Conservation (phyloP, 1,140 invertebrate genomes). For the Pteromalus puparum region DNA sequence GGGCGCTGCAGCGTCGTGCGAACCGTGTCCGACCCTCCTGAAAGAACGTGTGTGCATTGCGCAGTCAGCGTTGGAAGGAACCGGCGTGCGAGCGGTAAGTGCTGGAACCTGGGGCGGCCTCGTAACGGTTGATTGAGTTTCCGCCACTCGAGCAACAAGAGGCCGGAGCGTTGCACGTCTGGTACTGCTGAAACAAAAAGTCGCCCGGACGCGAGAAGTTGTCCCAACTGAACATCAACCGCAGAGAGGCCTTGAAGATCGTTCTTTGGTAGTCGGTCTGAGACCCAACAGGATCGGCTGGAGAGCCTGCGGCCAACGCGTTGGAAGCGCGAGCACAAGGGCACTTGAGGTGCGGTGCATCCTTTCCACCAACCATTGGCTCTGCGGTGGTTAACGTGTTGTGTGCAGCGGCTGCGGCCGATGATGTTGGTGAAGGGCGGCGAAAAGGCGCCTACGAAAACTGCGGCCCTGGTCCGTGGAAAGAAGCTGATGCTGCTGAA, state of each 20-base stretch:
- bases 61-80: background rate
- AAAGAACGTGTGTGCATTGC: constrained; percentile 14
- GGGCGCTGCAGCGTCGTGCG: background rate
- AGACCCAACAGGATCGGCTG: constrained; percentile 64
- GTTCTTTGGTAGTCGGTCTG: constrained; percentile 55
- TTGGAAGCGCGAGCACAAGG: constrained; percentile 57
- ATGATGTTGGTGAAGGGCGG: constrained; percentile 6
- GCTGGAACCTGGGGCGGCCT: background rate
- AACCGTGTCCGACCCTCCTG: background rate
- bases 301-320: constrained; percentile 57
- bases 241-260: constrained; percentile 56
- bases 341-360: constrained; percentile 63
- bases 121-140: background rate
- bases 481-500: constrained; percentile 59
- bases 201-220: too few species aligned
- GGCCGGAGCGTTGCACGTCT: constrained; percentile 42
- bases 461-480: constrained; percentile 39
- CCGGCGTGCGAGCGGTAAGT: background rate
- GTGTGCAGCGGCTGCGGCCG: constrained; percentile 9
- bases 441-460: constrained; percentile 28
- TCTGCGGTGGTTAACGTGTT: constrained; percentile 58
- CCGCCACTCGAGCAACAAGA: constrained; percentile 43
- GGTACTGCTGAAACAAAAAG: constrained; percentile 55
- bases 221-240: constrained; percentile 57
- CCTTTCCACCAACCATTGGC: constrained; percentile 65